These are phyloP conservation scores for Brotogeris chrysoptera DNA, from an alignment of 2,797 vertebrate genomes.

Conservation along the genomic window DNA sequence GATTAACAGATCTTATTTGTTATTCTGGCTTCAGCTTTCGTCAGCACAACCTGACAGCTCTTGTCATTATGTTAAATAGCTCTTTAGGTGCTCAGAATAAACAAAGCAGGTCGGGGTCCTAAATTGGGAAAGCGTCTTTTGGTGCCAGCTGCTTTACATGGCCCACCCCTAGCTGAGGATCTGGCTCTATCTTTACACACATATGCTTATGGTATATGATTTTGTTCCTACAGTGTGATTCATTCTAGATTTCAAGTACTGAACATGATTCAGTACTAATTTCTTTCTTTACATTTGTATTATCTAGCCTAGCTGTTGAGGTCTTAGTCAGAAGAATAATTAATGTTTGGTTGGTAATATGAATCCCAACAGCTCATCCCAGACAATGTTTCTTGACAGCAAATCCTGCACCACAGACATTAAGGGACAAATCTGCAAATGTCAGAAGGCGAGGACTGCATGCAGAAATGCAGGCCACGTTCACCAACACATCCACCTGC, in stretches of 20 bases:
- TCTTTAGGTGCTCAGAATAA: background rate
- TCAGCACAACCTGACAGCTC: background rate
- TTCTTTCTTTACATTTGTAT: conserved; percentile 38
- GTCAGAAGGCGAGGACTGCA: background rate
- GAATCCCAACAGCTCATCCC: conserved; percentile 62
- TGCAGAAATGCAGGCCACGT: background rate
- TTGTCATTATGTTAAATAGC: background rate
- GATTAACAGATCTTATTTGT: background rate
- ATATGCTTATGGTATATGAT: background rate
- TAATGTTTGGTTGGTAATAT: conserved; percentile 46
- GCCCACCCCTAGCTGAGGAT: background rate
- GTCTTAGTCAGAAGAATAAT: conserved; percentile 56
- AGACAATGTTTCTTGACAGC: conserved; percentile 49
- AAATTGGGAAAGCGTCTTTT: background rate
- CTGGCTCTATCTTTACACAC: background rate
- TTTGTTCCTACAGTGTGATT: background rate
- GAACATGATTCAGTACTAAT: background rate
- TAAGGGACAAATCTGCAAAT: conserved; percentile 12
- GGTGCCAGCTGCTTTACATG: background rate
- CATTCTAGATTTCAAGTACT: conserved; percentile 15
- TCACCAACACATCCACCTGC: background rate
- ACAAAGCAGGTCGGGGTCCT: background rate
- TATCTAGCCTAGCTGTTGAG: conserved; percentile 25
- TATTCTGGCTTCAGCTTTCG: background rate
- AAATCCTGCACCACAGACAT: background rate